phyloP scores from a whole-genome alignment of 2,797 vertebrate genomes.

The Parauchenoglanis ngamensis region DNA sequence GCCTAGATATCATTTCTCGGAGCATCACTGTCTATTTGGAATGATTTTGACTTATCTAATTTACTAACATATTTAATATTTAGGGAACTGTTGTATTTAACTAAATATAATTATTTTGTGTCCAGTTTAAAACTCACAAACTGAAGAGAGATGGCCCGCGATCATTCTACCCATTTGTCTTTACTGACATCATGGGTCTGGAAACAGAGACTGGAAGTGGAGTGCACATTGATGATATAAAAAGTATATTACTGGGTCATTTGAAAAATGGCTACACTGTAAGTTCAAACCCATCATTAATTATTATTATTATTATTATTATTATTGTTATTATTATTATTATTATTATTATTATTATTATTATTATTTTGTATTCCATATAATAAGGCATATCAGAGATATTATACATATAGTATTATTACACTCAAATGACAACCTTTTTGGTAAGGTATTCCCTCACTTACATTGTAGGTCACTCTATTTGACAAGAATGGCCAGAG shows the following conservation, averaged over 20 bases:
- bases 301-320: background rate
- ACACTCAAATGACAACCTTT: too few relatives aligned
- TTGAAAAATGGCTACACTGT: constrained; percentile 26
- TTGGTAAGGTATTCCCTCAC: too few relatives aligned
- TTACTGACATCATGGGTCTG: constrained; percentile 39
- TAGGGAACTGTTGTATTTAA: too few relatives aligned
- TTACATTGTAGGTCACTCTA: too few relatives aligned
- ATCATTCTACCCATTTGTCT: constrained; percentile 25
- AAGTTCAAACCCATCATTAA: background rate
- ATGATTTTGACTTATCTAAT: background rate
- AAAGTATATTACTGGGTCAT: constrained; percentile 27
- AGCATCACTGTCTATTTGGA: background rate
- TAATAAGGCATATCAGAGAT: too few relatives aligned
- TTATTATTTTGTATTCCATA: too few relatives aligned
- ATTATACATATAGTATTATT: too few relatives aligned
- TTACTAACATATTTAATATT: background rate
- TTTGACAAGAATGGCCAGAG: too few relatives aligned
- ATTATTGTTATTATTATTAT: too few relatives aligned
- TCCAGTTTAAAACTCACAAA: constrained; percentile 19
- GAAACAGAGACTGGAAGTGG: background rate
- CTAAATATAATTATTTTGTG: background rate
- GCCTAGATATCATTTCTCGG: background rate
- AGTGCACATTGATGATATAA: constrained; percentile 6
- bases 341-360: too few relatives aligned
- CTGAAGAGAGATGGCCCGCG: background rate